These are phyloP conservation scores for Drosophila repletoides DNA, from an alignment of 1,140 invertebrate genomes.

Conservation along the genomic window DNA sequence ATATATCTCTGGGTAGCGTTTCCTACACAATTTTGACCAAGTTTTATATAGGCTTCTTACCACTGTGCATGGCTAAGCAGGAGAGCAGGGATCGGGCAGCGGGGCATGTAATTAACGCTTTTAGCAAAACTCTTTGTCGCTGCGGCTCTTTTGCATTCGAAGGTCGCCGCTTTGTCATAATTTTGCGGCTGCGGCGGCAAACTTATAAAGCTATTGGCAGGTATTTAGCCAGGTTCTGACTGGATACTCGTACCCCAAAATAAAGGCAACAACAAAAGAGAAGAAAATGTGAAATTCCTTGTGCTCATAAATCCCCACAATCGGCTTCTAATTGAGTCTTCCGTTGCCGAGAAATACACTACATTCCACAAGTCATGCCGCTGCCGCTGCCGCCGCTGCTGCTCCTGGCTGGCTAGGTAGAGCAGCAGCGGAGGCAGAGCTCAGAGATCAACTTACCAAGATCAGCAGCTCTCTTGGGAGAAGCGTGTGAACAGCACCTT, in stretches of 20 bases:
- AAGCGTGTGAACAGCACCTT: constrained; percentile 77
- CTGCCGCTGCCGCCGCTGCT: too few species aligned
- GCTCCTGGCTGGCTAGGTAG: constrained; percentile 7
- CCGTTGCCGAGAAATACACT: constrained; percentile 39
- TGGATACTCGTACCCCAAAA: neutral
- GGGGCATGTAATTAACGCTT: constrained; percentile 79
- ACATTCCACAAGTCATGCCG: constrained; percentile 73
- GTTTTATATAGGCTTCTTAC: too few species aligned
- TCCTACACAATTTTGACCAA: too few species aligned
- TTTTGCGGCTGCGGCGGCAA: constrained; percentile 50
- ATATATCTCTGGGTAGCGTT: too few species aligned
- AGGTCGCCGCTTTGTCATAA: constrained; percentile 76
- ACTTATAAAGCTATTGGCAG: constrained; percentile 74
- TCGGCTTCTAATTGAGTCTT: constrained; percentile 77
- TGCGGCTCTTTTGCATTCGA: constrained; percentile 68
- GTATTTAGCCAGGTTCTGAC: constrained; percentile 60
- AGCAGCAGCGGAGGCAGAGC: too few species aligned
- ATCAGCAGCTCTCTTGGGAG: constrained; percentile 33
- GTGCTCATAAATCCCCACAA: constrained; percentile 70
- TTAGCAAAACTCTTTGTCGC: constrained; percentile 64
- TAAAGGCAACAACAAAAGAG: constrained; percentile 1
- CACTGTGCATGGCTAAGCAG: too few species aligned
- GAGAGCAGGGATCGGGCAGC: neutral
- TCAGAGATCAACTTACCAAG: too few species aligned
- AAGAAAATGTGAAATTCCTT: constrained; percentile 69